Conservation (phyloP, 2,797 vertebrate genomes). For the Gymnoscopelus braueri region DNA sequence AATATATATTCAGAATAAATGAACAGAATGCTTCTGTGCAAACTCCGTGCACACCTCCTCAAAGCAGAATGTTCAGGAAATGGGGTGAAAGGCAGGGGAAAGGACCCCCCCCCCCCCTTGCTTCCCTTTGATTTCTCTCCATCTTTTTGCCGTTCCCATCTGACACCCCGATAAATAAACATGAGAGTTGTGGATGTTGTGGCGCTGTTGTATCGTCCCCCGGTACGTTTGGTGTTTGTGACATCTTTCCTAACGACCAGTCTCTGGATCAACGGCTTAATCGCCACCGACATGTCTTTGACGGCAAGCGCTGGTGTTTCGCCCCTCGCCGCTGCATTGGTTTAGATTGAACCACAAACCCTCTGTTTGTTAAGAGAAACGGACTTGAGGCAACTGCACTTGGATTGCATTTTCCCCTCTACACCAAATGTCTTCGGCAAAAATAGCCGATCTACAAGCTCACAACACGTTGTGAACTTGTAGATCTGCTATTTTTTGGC, state of each 20-base stretch:
- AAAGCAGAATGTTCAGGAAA: conserved; percentile 45
- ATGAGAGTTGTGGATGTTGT: conserved; percentile 48
- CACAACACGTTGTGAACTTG: no score
- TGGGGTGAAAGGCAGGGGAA: conserved; percentile 53
- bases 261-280: conserved; percentile 64
- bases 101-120: conserved; percentile 24
- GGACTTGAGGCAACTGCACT: no score
- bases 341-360: no score
- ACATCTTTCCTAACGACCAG: conserved; percentile 50
- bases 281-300: conserved; percentile 29
- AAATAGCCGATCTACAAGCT: no score
- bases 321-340: no score
- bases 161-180: conserved; percentile 76
- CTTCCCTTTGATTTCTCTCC: conserved; percentile 65
- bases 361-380: no score
- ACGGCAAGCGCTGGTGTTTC: no score
- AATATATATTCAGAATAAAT: conserved; percentile 40
- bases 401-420: no score
- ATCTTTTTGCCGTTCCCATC: conserved; percentile 61
- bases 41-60: conserved; percentile 48
- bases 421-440: no score
- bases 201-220: background rate
- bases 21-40: conserved; percentile 40
- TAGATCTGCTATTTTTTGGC: no score
- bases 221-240: conserved; percentile 52